Evolutionary conservation across 35 echinoderm and acorn worm species (phyloP), one percentile per base, ranked within the genome.

Genomic region (Hemicentrotus pulcherrimus): DNA sequence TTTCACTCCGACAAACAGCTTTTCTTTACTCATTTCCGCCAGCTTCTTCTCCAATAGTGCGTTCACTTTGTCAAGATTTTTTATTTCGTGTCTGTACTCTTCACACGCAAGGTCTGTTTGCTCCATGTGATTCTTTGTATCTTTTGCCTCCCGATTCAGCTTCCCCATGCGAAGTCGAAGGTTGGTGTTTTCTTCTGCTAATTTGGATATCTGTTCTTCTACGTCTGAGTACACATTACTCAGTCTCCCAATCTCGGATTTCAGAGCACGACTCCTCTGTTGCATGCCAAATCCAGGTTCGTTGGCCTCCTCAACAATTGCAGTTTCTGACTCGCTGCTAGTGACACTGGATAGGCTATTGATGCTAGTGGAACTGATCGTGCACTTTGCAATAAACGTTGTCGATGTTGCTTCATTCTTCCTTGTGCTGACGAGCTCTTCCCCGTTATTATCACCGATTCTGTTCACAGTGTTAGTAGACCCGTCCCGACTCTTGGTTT

Each of bases 101-200:
- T 92, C 93, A 50, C 94, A 86, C 3, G 91, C 31, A 14, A 59
- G 65, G 58, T 97, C 86, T 70, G 96, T 61, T n/a, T 97, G 60
- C n/a, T 92, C 87, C 48, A 97, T 86, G 31, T 94, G 85, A 8
- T 94, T 46, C 8, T 95, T 31, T 46, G 92, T 50, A 2, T 92
- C 85, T 48, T 88, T 91, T 45, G 92, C 96, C 46, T 98, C 96
- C 86, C 95, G 95, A 65, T 85, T 61, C 46, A 97, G 50, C 18
- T 97, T 97, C 9, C 46, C 86, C 11, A 97, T n/a, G 7, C 90
- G 94, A 14, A 95, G 71, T 45, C 94, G 93, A 41, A 97, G 90
- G n/a, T 48, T 88, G 58, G 95, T 95, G 60, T 98, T 97, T n/a
- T 98, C 96, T 47, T 97, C 94, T 60, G 91, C 96, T n/a, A 97